These are phyloP conservation scores for Cryptotermes secundus DNA, from an alignment of 1,140 invertebrate species.

Conservation along the genomic window DNA sequence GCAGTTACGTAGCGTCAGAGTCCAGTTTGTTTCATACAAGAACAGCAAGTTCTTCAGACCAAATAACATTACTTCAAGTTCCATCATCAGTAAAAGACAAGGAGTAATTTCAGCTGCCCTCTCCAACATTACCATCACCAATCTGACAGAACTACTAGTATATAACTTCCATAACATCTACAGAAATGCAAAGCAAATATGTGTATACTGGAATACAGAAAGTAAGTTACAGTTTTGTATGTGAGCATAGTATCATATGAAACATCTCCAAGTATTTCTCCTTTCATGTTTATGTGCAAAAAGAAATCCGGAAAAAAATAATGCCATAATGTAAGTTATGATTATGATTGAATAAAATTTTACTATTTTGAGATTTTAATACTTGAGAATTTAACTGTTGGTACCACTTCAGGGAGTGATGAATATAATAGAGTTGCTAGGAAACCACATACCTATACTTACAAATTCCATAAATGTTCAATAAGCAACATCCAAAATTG, in stretches of 20 bases:
- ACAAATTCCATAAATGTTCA: too few relatives aligned
- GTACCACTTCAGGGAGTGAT: too few relatives aligned
- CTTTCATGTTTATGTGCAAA: too few relatives aligned
- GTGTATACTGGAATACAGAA: slow-evolving; percentile 52
- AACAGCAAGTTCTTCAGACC: slow-evolving; percentile 34
- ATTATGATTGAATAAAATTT: too few relatives aligned
- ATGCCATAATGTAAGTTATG: too few relatives aligned
- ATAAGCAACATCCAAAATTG: too few relatives aligned
- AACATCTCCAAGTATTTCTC: too few relatives aligned
- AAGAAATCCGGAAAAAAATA: too few relatives aligned
- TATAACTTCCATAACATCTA: slow-evolving; percentile 45
- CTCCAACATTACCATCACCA: slow-evolving; percentile 42
- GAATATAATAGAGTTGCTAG: too few relatives aligned
- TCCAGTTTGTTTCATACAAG: slow-evolving; percentile 33
- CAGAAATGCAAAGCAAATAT: slow-evolving; percentile 40
- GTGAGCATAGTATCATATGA: not conserved
- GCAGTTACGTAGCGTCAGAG: slow-evolving; percentile 25
- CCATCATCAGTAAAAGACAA: slow-evolving; percentile 8
- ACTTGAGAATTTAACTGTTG: too few relatives aligned
- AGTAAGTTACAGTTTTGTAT: slow-evolving; percentile 42
- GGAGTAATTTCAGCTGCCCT: slow-evolving; percentile 40
- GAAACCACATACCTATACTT: too few relatives aligned
- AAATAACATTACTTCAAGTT: not conserved
- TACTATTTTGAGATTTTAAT: too few relatives aligned
- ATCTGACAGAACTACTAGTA: slow-evolving; percentile 47